Conservation (phyloP, 2,113 vertebrate species). For the Ammodytes dubius region DNA sequence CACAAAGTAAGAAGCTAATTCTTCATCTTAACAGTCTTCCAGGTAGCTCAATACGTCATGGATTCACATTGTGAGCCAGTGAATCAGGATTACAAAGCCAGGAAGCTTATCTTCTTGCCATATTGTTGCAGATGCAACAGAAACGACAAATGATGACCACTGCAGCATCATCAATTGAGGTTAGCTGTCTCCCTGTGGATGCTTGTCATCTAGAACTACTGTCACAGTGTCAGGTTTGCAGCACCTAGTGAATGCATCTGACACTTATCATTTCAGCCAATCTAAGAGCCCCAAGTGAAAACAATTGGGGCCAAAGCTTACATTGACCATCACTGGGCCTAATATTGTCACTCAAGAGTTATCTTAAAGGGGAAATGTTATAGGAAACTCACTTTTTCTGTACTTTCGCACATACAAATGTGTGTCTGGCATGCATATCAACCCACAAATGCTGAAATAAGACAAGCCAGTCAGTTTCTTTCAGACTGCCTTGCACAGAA, state of each 20-base stretch:
- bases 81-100: conserved; percentile 45
- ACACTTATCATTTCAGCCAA: conserved; percentile 21
- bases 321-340: neutral
- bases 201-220: conserved; percentile 24
- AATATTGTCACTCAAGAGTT: neutral
- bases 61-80: conserved; percentile 40
- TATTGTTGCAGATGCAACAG: conserved; percentile 4
- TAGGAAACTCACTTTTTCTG: too few relatives aligned
- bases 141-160: conserved; percentile 37
- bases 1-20: conserved; percentile 16
- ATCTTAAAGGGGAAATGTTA: neutral
- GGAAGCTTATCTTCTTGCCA: conserved; percentile 29
- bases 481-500: too few relatives aligned
- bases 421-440: too few relatives aligned
- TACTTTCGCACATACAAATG: too few relatives aligned
- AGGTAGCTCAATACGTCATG: neutral
- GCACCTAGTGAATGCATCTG: conserved; percentile 43
- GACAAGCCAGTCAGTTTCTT: too few relatives aligned
- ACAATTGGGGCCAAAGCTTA: neutral
- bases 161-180: conserved; percentile 45
- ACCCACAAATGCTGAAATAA: too few relatives aligned
- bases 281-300: neutral
- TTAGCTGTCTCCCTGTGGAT: conserved; percentile 4
- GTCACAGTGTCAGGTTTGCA: conserved; percentile 38
- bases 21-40: neutral